These are phyloP conservation scores for Lypha dubia DNA, from an alignment of 2,888 invertebrate species.

Conservation along the genomic window DNA sequence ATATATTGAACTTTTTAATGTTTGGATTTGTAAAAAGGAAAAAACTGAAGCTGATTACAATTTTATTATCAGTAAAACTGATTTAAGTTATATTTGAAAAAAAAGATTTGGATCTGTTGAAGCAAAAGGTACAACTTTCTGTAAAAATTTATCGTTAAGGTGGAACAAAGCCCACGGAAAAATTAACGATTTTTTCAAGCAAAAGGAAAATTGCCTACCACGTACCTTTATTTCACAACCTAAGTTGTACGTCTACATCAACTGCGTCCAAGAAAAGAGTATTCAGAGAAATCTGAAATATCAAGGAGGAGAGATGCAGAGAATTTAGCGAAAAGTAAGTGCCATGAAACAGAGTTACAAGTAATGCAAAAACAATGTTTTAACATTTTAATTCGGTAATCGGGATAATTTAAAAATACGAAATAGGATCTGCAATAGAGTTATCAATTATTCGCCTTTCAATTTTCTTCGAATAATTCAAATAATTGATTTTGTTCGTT, in stretches of 20 bases:
- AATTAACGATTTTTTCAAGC: neutral
- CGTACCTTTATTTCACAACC: neutral
- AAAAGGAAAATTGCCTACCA: neutral
- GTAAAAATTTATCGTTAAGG: neutral
- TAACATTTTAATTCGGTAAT: no score
- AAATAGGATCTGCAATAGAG: no score
- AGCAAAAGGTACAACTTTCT: neutral
- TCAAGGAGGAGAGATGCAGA: conserved; percentile 3
- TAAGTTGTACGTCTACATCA: no score
- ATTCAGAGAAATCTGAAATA: conserved; percentile 4
- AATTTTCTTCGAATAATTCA: no score
- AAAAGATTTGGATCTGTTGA: neutral
- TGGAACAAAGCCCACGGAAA: neutral
- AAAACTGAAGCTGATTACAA: neutral
- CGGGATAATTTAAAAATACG: no score
- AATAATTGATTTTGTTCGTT: no score
- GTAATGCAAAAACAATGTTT: no score
- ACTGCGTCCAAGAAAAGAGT: neutral
- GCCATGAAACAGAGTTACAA: conserved; percentile 6
- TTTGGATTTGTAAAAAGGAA: neutral
- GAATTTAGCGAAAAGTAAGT: conserved; percentile 1
- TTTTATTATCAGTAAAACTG: no score
- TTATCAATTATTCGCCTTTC: no score
- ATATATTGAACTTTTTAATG: no score
- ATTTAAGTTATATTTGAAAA: neutral